phyloP scores from a whole-genome alignment of 1,140 invertebrate genomes.

The Zeugodacus cucurbitae region DNA sequence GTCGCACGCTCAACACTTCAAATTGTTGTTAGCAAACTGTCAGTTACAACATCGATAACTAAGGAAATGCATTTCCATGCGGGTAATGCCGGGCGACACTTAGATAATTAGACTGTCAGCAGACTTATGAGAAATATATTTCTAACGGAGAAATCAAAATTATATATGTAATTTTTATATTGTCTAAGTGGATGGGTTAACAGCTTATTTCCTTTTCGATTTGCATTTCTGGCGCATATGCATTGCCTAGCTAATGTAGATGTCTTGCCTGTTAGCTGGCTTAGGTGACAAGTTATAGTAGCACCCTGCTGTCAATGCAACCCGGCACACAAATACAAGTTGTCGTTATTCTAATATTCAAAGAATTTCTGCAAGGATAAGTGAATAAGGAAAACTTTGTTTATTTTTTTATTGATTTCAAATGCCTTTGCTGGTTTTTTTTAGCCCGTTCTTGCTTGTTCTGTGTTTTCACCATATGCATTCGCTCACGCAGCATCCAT shows the following conservation, averaged over 20 bases:
- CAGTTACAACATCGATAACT: neutral
- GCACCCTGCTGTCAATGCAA: neutral
- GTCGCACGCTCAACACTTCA: neutral
- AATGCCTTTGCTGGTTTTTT: too few relatives aligned
- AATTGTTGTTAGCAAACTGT: neutral
- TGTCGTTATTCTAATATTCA: slow-evolving; percentile 15
- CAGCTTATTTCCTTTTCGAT: too few relatives aligned
- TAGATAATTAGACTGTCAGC: neutral
- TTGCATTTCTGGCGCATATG: neutral
- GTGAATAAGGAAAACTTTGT: neutral
- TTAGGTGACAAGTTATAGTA: neutral
- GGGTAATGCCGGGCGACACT: neutral
- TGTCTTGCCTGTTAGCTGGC: neutral
- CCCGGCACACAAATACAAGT: neutral
- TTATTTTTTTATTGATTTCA: neutral
- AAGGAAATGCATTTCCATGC: neutral
- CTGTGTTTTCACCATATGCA: too few relatives aligned
- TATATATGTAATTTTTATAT: too few relatives aligned
- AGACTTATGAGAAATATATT: slow-evolving; percentile 32
- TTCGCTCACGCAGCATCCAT: too few relatives aligned
- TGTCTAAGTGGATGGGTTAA: too few relatives aligned
- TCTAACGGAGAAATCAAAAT: slow-evolving; percentile 20
- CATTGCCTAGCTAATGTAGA: neutral
- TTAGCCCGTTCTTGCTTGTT: too few relatives aligned
- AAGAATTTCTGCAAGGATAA: neutral